A percentile compares a stretch with the other conserved stretches of the same genome.
phyloP scores from a whole-genome alignment of 2,888 invertebrate species.

The Tromatobia lineatoria region DNA sequence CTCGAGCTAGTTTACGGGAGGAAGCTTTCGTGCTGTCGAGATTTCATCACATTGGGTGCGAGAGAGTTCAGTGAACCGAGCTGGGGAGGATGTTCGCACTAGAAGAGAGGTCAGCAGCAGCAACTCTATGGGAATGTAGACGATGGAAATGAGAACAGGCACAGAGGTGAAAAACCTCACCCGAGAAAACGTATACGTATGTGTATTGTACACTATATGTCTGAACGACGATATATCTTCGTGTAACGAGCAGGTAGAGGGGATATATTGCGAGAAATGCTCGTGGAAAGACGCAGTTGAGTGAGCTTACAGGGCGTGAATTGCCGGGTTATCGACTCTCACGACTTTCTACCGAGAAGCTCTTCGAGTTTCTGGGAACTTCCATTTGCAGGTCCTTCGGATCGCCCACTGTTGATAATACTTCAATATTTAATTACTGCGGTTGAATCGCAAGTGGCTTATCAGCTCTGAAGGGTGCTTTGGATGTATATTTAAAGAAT shows the following conservation, averaged over 20 bases:
- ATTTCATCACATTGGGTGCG: conserved; percentile 42
- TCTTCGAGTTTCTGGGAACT: conserved; percentile 38
- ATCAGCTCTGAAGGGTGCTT: not conserved
- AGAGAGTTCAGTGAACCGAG: conserved; percentile 40
- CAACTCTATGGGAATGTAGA: not conserved
- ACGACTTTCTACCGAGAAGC: conserved; percentile 18
- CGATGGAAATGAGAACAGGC: conserved; percentile 7
- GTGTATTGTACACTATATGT: not conserved
- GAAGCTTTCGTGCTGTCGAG: conserved; percentile 65
- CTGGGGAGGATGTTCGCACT: conserved; percentile 19
- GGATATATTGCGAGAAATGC: conserved; percentile 38
- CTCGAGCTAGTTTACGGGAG: conserved; percentile 54
- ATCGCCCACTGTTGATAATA: conserved; percentile 4
- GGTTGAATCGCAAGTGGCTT: conserved; percentile 15
- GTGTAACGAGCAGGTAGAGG: conserved; percentile 52
- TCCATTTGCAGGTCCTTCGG: not conserved
- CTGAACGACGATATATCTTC: conserved; percentile 16
- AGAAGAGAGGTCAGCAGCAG: conserved; percentile 43
- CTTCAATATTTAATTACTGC: conserved; percentile 1
- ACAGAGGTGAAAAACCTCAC: conserved; percentile 15
- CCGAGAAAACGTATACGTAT: conserved; percentile 11
- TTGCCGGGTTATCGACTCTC: conserved; percentile 39
- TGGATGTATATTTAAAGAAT: not conserved
- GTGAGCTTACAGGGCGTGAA: conserved; percentile 39
- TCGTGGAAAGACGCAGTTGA: conserved; percentile 21